Evolutionary conservation across 2,888 invertebrate species (phyloP).

Genomic region (Pteria penguin): DNA sequence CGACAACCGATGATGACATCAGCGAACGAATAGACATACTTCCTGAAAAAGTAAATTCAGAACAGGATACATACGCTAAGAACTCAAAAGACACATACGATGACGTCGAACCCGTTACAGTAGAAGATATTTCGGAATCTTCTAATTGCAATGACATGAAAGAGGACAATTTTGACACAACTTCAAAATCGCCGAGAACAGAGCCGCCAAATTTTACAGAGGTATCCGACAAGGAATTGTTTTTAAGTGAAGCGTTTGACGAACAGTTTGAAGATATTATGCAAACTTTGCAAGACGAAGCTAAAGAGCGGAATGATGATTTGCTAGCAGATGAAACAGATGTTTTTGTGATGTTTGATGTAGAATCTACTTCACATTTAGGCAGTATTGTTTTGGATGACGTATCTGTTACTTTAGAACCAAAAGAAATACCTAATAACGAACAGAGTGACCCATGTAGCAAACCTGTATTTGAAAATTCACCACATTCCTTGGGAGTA

Average conservation of each 20-base stretch:
- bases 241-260: not conserved
- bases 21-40: too few species aligned
- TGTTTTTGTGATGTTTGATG: not conserved
- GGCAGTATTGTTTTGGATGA: not conserved
- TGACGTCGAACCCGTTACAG: not conserved
- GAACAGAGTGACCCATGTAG: not conserved
- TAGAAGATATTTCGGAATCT: not conserved
- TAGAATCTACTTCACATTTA: not conserved
- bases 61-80: too few species aligned
- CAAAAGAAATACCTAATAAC: not conserved
- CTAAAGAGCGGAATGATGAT: constrained; percentile 7
- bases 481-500: constrained; percentile 17
- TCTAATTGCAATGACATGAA: not conserved
- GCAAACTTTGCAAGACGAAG: not conserved
- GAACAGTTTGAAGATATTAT: constrained; percentile 6
- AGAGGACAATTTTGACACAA: not conserved
- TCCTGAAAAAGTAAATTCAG: too few species aligned
- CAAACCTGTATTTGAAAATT: not conserved
- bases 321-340: constrained; percentile 9
- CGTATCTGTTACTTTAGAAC: not conserved
- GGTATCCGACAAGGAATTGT: not conserved
- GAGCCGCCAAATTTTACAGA: not conserved
- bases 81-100: too few species aligned
- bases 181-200: not conserved
- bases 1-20: too few species aligned